Percentiles rank a stretch among this genome's conserved stretches.
Evolutionary conservation across 2,888 invertebrate genomes (phyloP).

Genomic region (Brenthis ino): DNA sequence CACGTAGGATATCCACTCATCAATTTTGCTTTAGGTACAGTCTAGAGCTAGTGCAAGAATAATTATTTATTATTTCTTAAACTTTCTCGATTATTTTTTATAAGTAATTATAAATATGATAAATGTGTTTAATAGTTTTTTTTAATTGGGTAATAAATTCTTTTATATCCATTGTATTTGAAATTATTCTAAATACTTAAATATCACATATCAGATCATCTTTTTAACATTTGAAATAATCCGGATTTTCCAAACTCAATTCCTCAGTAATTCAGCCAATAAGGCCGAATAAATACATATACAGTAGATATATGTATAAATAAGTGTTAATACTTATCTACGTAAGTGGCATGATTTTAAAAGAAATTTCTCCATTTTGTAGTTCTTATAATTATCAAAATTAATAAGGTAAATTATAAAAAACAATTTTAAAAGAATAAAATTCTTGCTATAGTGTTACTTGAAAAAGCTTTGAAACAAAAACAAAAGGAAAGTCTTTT

Average conservation of each 20-base stretch:
- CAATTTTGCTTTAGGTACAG: too few species aligned
- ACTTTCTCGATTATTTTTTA: too few species aligned
- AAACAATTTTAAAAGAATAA: neutral
- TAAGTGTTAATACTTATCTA: neutral
- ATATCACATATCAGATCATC: neutral
- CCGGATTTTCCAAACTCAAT: conserved; percentile 3
- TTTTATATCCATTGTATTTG: too few species aligned
- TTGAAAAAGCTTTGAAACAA: neutral
- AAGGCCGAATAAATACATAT: too few species aligned
- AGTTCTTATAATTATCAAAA: neutral
- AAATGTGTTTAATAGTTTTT: neutral
- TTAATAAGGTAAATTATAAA: neutral
- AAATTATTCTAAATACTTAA: neutral
- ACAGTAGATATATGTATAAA: neutral
- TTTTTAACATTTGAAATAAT: neutral
- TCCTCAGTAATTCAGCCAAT: neutral
- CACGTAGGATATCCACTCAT: too few species aligned
- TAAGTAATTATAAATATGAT: too few species aligned
- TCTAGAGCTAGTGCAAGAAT: too few species aligned
- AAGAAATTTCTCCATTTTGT: too few species aligned
- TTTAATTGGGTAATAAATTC: neutral
- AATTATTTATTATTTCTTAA: too few species aligned
- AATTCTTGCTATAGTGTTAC: neutral
- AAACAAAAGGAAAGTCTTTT: conserved; percentile 1
- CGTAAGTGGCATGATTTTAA: neutral